Base-by-base conservation (phyloP, 2,888 invertebrate genomes). In the Bedellia somnulentella region DNA sequence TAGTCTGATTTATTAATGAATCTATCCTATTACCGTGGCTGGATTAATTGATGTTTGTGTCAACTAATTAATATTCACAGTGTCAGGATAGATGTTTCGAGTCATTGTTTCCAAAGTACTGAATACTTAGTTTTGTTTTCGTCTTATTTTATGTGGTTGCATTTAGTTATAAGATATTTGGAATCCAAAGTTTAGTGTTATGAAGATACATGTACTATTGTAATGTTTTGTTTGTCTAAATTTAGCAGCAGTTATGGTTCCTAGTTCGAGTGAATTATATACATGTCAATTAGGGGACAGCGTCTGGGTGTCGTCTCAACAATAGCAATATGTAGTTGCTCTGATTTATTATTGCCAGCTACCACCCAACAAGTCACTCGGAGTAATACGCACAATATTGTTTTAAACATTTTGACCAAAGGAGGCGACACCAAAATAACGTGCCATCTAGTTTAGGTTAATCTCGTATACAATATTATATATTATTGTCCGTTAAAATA, bases 361-460 rank as follows among this genome's bases (percentile, higher is more conserved):
- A n/a, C n/a, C n/a, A n/a, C n/a, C n/a, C n/a, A n/a, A n/a, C n/a
- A n/a, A n/a, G n/a, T n/a, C n/a, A n/a, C n/a, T n/a, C n/a, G n/a
- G n/a, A n/a, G n/a, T n/a, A n/a, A n/a, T n/a, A 9, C 18, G 18
- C 5, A 18, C 18, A 18, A 5, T 18, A 9, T 18, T 5, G 18
- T 9, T 18, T 18, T 18, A 18, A 5, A 9, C 18, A 47, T 56
- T 49, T 51, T 51, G 71, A 70, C 68, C 70, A 67, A 70, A 67
- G 60, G 70, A 58, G 73, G 71, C 75, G 73, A 67, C 76, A 73
- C 73, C 60, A 56, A 56, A 58, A 55, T 63, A 60, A 75, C 73
- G 77, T 78, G 77, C 77, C 76, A 78, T 77, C 75, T 76, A 76
- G 75, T 75, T 75, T 77, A 78, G 76, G 76, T 75, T 76, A 75